A percentile compares a stretch with the other conserved stretches of the same genome.
phyloP scores from a whole-genome alignment of 2,113 vertebrate genomes.

The Trematomus loennbergii region DNA sequence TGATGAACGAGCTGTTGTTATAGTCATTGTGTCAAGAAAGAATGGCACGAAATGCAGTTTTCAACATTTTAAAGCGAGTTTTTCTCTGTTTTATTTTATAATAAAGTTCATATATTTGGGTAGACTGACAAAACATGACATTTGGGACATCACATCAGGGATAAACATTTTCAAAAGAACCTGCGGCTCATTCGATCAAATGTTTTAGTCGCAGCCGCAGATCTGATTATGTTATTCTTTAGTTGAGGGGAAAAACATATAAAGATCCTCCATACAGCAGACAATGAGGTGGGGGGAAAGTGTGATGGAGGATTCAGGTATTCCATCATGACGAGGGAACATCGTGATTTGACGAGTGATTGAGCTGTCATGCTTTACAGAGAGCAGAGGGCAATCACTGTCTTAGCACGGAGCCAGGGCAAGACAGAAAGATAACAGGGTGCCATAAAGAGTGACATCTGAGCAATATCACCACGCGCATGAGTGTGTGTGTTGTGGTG shows the following conservation, averaged over 20 bases:
- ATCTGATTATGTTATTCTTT: not conserved
- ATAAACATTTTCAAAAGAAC: too few relatives aligned
- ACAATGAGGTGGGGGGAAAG: not conserved
- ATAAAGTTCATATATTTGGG: too few relatives aligned
- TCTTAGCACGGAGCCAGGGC: constrained; percentile 55
- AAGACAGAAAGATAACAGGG: constrained; percentile 73
- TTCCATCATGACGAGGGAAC: constrained; percentile 39
- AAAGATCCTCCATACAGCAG: not conserved
- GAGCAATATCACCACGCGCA: constrained; percentile 24
- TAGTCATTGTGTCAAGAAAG: too few relatives aligned
- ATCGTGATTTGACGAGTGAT: constrained; percentile 70
- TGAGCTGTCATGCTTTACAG: constrained; percentile 66
- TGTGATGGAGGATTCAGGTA: constrained; percentile 13
- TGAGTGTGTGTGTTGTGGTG: too few relatives aligned
- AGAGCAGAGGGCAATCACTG: constrained; percentile 70
- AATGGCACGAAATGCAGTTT: too few relatives aligned
- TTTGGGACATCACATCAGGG: too few relatives aligned
- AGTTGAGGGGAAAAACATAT: not conserved
- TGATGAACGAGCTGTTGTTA: too few relatives aligned
- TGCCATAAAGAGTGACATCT: constrained; percentile 68
- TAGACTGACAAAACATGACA: too few relatives aligned
- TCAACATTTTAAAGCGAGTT: too few relatives aligned
- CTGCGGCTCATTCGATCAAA: too few relatives aligned
- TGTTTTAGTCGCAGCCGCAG: too few relatives aligned
- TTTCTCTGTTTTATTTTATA: too few relatives aligned